A percentile compares a stretch with the other conserved stretches of the same genome.
Evolutionary conservation across 1,140 invertebrate species (phyloP).

Genomic region (Linepithema humile): DNA sequence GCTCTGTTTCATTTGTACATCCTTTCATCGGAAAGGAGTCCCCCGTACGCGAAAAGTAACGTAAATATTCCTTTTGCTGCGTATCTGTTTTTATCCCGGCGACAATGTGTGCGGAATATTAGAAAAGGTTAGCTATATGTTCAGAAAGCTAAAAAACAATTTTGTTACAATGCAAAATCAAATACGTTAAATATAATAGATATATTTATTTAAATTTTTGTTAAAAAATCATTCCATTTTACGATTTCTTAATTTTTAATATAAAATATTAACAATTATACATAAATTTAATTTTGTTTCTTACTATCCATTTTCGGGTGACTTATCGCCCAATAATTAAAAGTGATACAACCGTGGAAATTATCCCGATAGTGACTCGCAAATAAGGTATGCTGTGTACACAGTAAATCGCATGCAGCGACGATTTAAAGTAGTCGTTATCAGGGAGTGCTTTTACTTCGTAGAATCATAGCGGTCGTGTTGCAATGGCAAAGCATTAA

Average conservation of each 20-base stretch:
- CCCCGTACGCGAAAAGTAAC: background rate
- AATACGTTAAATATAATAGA: background rate
- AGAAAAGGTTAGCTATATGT: background rate
- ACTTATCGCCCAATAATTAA: too few relatives aligned
- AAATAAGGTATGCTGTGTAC: background rate
- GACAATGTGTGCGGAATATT: conserved; percentile 1
- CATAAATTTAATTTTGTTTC: too few relatives aligned
- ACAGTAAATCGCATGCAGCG: background rate
- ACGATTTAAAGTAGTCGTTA: conserved; percentile 23
- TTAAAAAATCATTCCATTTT: too few relatives aligned
- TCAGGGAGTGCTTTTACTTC: background rate
- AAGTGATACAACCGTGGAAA: background rate
- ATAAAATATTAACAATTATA: too few relatives aligned
- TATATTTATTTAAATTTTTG: too few relatives aligned
- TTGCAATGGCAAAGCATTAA: conserved; percentile 18
- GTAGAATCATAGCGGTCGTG: background rate
- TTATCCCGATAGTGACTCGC: background rate
- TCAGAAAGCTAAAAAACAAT: background rate
- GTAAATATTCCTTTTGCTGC: conserved; percentile 1
- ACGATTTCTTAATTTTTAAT: too few relatives aligned
- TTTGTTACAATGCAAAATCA: background rate
- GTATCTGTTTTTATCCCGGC: background rate
- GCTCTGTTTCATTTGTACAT: background rate
- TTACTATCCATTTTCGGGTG: too few relatives aligned
- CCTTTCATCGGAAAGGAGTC: background rate